Evolutionary conservation across 2,113 vertebrate species (phyloP).

Genomic region (Sphyrna mokarran): DNA sequence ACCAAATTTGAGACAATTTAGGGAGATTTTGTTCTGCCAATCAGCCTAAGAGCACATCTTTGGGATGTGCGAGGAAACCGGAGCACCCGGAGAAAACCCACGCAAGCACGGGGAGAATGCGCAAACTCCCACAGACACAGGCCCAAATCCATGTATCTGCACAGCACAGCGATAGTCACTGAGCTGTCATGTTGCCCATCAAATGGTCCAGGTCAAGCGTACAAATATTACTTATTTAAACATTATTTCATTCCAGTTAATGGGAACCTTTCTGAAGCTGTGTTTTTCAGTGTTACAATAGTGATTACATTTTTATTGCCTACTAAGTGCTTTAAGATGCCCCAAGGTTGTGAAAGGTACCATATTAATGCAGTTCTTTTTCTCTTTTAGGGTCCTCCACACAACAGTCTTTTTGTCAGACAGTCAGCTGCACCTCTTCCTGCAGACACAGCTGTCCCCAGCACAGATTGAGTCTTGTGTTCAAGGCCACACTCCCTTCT

Average conservation of each 20-base stretch:
- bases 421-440: constrained; percentile 92
- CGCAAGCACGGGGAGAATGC: no score
- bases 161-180: no score
- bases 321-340: background rate
- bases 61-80: no score
- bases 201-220: no score
- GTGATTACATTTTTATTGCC: background rate
- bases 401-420: constrained; percentile 88
- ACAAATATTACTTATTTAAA: no score
- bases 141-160: no score
- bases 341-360: background rate
- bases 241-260: background rate
- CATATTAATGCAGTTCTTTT: background rate
- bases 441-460: constrained; percentile 86
- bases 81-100: no score
- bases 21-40: no score
- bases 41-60: no score
- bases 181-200: no score
- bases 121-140: no score
- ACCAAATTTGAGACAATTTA: no score
- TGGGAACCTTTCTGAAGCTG: background rate
- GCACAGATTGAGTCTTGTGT: constrained; percentile 83
- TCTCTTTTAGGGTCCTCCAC: constrained; percentile 69
- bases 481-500: constrained; percentile 70
- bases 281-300: background rate